These are phyloP conservation scores for Ammospiza maritima DNA, from an alignment of 2,797 vertebrate genomes.

Conservation along the genomic window DNA sequence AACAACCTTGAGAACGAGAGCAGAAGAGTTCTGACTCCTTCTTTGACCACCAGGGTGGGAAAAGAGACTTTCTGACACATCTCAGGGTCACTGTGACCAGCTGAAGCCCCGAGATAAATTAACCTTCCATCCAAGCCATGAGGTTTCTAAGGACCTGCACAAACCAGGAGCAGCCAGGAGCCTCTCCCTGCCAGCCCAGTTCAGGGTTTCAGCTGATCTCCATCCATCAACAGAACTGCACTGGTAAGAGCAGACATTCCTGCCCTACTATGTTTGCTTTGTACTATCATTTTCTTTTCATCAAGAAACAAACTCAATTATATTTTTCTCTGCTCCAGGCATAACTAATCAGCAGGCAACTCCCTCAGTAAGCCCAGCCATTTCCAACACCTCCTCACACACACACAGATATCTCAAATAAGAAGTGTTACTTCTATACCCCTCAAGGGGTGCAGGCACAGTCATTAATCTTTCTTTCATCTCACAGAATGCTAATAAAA, in stretches of 20 bases:
- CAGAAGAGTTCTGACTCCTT: too few relatives aligned
- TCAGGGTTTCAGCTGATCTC: not conserved
- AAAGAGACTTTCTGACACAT: too few relatives aligned
- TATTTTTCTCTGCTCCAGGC: conserved; percentile 27
- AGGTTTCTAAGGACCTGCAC: not conserved
- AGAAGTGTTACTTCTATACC: conserved; percentile 5
- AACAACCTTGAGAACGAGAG: too few relatives aligned
- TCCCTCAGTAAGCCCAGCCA: conserved; percentile 26
- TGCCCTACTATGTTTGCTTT: not conserved
- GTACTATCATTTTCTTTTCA: not conserved
- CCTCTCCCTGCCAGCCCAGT: not conserved
- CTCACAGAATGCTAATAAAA: conserved; percentile 60
- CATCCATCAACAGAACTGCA: fast-evolving
- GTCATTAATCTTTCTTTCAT: conserved; percentile 67
- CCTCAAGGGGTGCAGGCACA: conserved; percentile 29
- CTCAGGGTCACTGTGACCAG: too few relatives aligned
- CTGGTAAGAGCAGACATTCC: not conserved
- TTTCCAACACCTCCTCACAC: not conserved
- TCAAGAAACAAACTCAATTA: conserved; percentile 60
- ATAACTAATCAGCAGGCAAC: conserved; percentile 4
- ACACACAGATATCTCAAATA: not conserved
- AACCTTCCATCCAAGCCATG: not conserved
- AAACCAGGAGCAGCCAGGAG: fast-evolving
- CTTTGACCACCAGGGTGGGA: too few relatives aligned
- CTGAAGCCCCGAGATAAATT: not conserved